Conservation (phyloP, 2,797 vertebrate genomes). For the Eidolon dupreanum region DNA sequence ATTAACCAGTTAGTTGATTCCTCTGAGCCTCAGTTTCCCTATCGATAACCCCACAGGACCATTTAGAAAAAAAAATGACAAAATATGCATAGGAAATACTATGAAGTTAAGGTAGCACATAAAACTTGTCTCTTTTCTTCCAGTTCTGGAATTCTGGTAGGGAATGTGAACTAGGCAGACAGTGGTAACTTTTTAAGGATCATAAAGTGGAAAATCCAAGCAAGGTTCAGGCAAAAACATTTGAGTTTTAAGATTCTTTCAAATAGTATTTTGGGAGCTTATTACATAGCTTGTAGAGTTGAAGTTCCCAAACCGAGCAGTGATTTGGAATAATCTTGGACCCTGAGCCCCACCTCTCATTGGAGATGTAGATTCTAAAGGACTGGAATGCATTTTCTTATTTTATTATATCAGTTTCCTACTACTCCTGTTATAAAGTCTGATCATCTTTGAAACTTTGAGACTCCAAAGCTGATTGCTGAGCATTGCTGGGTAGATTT, state of each 20-base stretch:
- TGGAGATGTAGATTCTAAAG: background rate
- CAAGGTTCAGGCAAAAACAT: background rate
- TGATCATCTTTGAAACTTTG: background rate
- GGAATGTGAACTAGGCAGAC: rapidly evolving
- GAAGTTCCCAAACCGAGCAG: background rate
- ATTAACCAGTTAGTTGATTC: background rate
- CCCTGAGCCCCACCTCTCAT: background rate
- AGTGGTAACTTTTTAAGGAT: background rate
- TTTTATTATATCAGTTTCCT: background rate
- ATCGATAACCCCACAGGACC: background rate
- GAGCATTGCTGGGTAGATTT: background rate
- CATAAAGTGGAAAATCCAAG: background rate
- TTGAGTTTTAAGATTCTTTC: background rate
- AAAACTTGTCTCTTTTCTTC: background rate
- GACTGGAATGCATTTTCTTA: background rate
- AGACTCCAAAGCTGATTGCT: background rate
- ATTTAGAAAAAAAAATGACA: background rate
- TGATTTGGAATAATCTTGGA: background rate
- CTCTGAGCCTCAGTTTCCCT: background rate
- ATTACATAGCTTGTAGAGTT: background rate
- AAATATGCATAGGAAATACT: background rate
- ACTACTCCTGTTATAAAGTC: background rate
- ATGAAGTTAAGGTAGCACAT: background rate
- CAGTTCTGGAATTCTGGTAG: background rate
- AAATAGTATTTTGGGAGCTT: background rate